Base-by-base conservation (phyloP, 2,797 vertebrate genomes). In the Leptodactylus fallax region DNA sequence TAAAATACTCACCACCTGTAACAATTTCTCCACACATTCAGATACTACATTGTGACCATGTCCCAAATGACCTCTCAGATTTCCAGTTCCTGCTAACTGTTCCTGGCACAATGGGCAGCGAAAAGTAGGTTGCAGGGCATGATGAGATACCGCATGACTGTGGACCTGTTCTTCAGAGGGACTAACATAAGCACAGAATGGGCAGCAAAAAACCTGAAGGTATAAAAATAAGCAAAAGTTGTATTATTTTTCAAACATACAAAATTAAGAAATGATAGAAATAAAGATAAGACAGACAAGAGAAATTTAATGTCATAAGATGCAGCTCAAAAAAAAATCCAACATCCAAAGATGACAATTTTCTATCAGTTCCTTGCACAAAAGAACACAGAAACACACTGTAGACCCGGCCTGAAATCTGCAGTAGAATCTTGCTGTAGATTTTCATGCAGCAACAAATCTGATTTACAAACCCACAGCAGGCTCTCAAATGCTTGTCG, bases 81-180 rank as follows among this genome's bases (percentile, higher is more conserved):
- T 92, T 3, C 89, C 85, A 16, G 90, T 91, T 79, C 94, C 94
- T 78, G 92, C 84, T 92, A 97, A 94, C 92, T 95, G 95, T 92
- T 96, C 95, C 93, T 97, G 97, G 95, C 97, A 98, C 87, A 98
- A 93, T 0, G 97, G 97, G 93, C 97, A 98, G 69, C 96, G 93
- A 95, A 96, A 97, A 90, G 93, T 94, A 87, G 94, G 95, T 92
- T 94, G 95, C 91, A 94, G 84, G 0, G 92, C 91, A 72, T 94
- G 93, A 90, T 93, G 94, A 79, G 92, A 92, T 45, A 91, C 11
- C 0, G 90, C 84, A n/a, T 94, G 94, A 56, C 87, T 90, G 78
- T 86, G 90, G 79, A 94, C 93, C 49, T 91, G 91, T 83, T 95
- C 93, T 60, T 94, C 94, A 85, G 94, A 95, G 84, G 94, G 94